Percentiles rank a stretch among this genome's conserved stretches.
Evolutionary conservation across 2,113 vertebrate genomes (phyloP).

Genomic region (Pholis gunnellus): DNA sequence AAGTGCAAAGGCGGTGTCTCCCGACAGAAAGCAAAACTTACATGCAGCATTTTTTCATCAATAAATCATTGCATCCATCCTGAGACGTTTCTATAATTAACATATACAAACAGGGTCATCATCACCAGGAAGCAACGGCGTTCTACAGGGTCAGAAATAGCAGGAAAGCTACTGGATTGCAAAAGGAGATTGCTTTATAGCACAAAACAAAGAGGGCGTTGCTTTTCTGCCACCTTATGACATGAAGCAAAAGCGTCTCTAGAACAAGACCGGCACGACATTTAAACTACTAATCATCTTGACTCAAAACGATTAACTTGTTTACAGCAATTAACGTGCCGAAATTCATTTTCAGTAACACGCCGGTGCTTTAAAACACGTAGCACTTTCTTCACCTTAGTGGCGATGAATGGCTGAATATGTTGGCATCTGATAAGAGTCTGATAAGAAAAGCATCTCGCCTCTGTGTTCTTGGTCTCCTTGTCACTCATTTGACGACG

Average conservation of each 20-base stretch:
- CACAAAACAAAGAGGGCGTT: neutral
- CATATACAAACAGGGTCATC: conserved; percentile 6
- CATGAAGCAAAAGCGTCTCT: neutral
- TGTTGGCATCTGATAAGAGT: conserved; percentile 8
- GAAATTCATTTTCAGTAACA: neutral
- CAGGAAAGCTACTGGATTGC: neutral
- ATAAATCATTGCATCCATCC: conserved; percentile 34
- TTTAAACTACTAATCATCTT: neutral
- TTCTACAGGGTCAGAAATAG: neutral
- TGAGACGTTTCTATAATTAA: conserved; percentile 26
- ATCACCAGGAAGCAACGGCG: neutral
- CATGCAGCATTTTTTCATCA: conserved; percentile 23
- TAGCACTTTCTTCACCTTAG: neutral
- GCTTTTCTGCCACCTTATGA: neutral
- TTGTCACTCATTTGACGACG: conserved; percentile 26
- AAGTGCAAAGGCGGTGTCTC: neutral
- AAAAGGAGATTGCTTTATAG: neutral
- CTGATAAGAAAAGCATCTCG: conserved; percentile 7
- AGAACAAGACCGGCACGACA: neutral
- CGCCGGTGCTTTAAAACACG: neutral
- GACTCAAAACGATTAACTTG: neutral
- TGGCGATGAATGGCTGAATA: neutral
- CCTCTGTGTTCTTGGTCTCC: neutral
- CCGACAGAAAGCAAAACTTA: conserved; percentile 11
- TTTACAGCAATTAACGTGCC: neutral